Percentiles rank a stretch among this genome's conserved stretches.
phyloP scores from a whole-genome alignment of 2,888 invertebrate species.

The Parnassius smintheus region DNA sequence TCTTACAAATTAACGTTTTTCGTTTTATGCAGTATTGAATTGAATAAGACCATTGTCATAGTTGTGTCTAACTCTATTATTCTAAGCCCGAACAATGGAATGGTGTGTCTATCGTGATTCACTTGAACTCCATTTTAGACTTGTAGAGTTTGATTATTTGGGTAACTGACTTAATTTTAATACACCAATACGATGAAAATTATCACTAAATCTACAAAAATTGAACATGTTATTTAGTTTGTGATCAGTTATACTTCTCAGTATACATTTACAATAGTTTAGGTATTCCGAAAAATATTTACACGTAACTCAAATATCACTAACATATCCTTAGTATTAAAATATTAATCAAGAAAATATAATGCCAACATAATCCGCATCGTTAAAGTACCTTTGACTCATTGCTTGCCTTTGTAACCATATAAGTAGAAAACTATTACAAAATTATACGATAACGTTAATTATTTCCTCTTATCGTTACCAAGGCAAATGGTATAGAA shows the following conservation, averaged over 20 bases:
- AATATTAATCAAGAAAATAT: not conserved
- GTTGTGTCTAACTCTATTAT: too few relatives aligned
- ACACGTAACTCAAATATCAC: too few relatives aligned
- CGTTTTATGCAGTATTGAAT: too few relatives aligned
- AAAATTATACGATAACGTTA: constrained; percentile 14
- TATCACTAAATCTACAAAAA: too few relatives aligned
- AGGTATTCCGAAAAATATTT: too few relatives aligned
- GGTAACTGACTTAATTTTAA: not conserved
- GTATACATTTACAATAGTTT: too few relatives aligned
- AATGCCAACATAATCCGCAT: not conserved
- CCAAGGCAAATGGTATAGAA: constrained; percentile 5
- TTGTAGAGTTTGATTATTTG: not conserved
- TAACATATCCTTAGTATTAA: too few relatives aligned
- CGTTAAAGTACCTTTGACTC: not conserved
- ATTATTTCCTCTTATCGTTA: constrained; percentile 15
- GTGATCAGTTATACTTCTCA: too few relatives aligned
- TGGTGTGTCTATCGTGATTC: constrained; percentile 13
- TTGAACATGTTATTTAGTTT: too few relatives aligned
- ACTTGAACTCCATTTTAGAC: not conserved
- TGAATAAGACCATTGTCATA: too few relatives aligned
- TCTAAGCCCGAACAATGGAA: constrained; percentile 3
- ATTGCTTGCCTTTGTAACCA: not conserved
- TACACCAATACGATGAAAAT: too few relatives aligned
- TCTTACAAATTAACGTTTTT: too few relatives aligned
- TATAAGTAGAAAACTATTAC: constrained; percentile 4